These are phyloP conservation scores for Perizoma flavofasciatum DNA, from an alignment of 2,888 invertebrate species.

Conservation along the genomic window DNA sequence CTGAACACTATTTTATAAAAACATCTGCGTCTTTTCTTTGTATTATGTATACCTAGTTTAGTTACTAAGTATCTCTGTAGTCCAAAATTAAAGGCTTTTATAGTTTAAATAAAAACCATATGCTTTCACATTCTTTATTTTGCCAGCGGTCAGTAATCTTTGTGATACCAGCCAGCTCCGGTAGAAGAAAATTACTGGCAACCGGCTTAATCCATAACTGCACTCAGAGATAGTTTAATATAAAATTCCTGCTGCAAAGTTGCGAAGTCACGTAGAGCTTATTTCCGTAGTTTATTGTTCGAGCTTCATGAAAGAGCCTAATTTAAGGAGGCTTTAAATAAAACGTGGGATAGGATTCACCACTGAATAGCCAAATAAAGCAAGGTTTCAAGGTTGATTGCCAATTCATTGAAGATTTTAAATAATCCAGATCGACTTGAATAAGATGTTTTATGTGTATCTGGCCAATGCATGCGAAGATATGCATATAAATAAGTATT, in stretches of 20 bases:
- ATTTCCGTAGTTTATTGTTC: conserved; percentile 45
- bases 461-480: too few relatives aligned
- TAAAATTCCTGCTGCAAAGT: conserved; percentile 48
- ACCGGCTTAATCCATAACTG: conserved; percentile 1
- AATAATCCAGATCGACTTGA: conserved; percentile 3
- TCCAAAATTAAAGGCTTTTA: too few relatives aligned
- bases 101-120: too few relatives aligned
- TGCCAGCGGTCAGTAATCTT: too few relatives aligned
- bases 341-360: background rate
- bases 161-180: background rate
- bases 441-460: background rate
- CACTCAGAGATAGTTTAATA: conserved; percentile 39
- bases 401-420: conserved; percentile 14
- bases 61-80: too few relatives aligned
- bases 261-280: conserved; percentile 53
- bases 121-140: too few relatives aligned
- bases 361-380: conserved; percentile 5
- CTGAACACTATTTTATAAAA: too few relatives aligned
- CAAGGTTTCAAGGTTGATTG: conserved; percentile 18
- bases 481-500: too few relatives aligned
- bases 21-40: too few relatives aligned
- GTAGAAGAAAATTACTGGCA: background rate
- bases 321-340: conserved; percentile 37
- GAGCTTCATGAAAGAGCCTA: conserved; percentile 52
- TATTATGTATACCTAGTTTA: too few relatives aligned